A percentile compares a stretch with the other conserved stretches of the same genome.
These are phyloP conservation scores for Apotomis betuletana DNA, from an alignment of 2,888 invertebrate species.

Conservation along the genomic window DNA sequence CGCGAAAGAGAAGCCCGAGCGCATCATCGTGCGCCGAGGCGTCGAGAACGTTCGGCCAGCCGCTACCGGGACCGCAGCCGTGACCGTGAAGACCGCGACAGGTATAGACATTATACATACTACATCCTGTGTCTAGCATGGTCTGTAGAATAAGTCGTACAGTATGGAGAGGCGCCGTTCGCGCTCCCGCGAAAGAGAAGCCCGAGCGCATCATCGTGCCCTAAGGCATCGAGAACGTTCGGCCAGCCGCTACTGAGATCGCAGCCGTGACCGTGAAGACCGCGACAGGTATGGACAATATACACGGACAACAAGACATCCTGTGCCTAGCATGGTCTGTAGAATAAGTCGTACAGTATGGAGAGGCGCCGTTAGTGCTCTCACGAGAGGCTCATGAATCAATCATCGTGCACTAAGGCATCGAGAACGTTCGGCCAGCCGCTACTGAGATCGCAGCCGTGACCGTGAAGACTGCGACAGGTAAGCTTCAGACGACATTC, in stretches of 20 bases:
- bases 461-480: conserved; percentile 77
- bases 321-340: no score
- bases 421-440: conserved; percentile 70
- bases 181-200: no score
- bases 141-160: conserved; percentile 55
- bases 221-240: conserved; percentile 74
- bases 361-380: no score
- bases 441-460: conserved; percentile 73
- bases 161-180: conserved; percentile 70
- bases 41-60: conserved; percentile 72
- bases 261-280: conserved; percentile 75
- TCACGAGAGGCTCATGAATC: no score
- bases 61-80: conserved; percentile 74
- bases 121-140: no score
- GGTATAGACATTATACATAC: conserved; percentile 51
- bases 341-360: no score
- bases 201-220: no score
- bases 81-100: conserved; percentile 75
- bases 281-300: conserved; percentile 64
- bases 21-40: conserved; percentile 70
- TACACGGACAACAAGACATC: no score
- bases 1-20: conserved; percentile 66
- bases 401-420: conserved; percentile 41
- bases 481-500: conserved; percentile 47
- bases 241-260: conserved; percentile 71